These are phyloP conservation scores for Zalophus californianus DNA, from an alignment of 2,797 vertebrate species.

Conservation along the genomic window DNA sequence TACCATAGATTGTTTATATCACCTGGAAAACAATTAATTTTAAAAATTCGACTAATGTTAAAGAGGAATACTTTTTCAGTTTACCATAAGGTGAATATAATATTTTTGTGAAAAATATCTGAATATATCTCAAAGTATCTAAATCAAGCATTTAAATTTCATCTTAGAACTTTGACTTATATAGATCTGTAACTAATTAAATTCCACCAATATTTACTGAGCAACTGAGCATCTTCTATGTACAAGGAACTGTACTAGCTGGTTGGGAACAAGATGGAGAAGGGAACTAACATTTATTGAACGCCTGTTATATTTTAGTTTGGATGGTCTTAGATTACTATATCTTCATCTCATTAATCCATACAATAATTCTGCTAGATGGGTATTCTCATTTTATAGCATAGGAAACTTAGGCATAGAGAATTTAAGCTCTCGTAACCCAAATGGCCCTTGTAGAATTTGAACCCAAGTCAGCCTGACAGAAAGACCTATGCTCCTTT, in stretches of 20 bases:
- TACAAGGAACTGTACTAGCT: background rate
- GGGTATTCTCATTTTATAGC: background rate
- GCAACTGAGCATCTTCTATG: background rate
- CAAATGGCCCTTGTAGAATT: conserved; percentile 3
- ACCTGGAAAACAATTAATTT: background rate
- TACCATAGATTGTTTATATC: background rate
- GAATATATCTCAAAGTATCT: background rate
- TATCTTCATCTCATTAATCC: background rate
- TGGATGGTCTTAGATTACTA: background rate
- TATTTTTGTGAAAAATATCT: conserved; percentile 3
- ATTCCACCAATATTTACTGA: background rate
- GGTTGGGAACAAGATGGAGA: background rate
- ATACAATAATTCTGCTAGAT: background rate
- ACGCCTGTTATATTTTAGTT: background rate
- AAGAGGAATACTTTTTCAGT: background rate
- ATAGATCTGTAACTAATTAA: background rate
- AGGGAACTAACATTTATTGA: background rate
- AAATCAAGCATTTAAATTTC: background rate
- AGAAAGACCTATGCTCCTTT: background rate
- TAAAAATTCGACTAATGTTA: background rate
- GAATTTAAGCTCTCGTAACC: background rate
- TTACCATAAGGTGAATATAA: background rate
- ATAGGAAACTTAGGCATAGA: background rate
- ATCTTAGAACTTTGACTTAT: background rate
- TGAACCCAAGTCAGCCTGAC: background rate